Percentiles rank a stretch among this genome's conserved stretches.
phyloP scores from a whole-genome alignment of 2,797 vertebrate species.

The Dendrocincla fuliginosa region DNA sequence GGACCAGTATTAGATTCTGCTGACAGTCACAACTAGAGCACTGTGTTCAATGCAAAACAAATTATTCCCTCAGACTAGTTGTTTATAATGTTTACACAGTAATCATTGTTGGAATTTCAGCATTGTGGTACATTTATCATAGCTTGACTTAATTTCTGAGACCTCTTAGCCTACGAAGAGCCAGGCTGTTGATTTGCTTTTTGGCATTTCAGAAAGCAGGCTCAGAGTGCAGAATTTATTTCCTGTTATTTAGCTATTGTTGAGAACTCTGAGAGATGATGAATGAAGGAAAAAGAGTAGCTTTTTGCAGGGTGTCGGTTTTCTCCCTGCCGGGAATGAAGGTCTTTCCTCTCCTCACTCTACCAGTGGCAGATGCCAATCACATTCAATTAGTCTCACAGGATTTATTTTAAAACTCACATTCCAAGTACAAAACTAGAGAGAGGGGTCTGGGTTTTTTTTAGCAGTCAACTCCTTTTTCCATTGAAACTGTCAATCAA shows the following conservation, averaged over 20 bases:
- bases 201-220: constrained; percentile 36
- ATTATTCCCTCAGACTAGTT: constrained; percentile 25
- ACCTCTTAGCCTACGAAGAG: constrained; percentile 19
- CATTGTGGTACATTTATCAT: constrained; percentile 35
- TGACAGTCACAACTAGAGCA: constrained; percentile 19
- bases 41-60: constrained; percentile 43
- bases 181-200: constrained; percentile 1
- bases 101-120: constrained; percentile 46
- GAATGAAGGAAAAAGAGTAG: constrained; percentile 3
- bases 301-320: not conserved
- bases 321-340: not conserved
- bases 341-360: constrained; percentile 20
- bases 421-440: constrained; percentile 29
- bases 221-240: not conserved
- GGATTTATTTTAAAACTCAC: constrained; percentile 40
- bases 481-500: constrained; percentile 61
- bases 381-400: constrained; percentile 66
- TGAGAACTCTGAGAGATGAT: constrained; percentile 15
- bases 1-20: constrained; percentile 18
- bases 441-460: not conserved
- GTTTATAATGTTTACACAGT: constrained; percentile 11
- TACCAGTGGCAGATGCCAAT: constrained; percentile 66
- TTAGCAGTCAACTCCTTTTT: constrained; percentile 25
- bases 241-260: constrained; percentile 1
- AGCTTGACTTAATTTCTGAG: constrained; percentile 45